Conservation (phyloP, 2,113 vertebrate species). For the Barnardius zonarius region DNA sequence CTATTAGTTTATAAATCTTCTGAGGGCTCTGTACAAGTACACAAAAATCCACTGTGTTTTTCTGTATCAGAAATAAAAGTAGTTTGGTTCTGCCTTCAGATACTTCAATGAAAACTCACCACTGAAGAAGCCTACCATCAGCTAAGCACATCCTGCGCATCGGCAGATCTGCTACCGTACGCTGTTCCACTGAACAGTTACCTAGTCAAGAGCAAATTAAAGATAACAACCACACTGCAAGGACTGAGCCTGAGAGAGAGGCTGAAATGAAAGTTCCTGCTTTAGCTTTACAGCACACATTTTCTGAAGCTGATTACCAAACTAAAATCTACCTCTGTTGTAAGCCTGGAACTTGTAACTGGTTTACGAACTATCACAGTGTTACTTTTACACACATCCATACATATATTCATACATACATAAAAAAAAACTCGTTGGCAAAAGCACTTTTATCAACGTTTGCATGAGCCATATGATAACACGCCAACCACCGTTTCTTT, state of each 20-base stretch:
- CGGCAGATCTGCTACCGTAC: background rate
- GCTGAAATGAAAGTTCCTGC: background rate
- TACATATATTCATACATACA: background rate
- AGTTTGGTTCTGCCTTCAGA: background rate
- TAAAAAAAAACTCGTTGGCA: background rate
- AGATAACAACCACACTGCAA: background rate
- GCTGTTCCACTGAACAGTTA: background rate
- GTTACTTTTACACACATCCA: background rate
- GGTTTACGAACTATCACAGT: background rate
- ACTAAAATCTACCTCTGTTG: background rate
- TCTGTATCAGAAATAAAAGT: background rate
- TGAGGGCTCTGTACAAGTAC: slow-evolving; percentile 17
- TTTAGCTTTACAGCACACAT: background rate
- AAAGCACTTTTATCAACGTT: background rate
- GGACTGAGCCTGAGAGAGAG: background rate
- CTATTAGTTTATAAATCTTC: slow-evolving; percentile 56
- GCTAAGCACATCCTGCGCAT: background rate
- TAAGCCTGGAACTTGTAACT: background rate
- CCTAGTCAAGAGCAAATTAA: background rate
- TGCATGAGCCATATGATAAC: background rate
- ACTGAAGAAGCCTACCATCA: background rate
- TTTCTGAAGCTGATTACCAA: background rate
- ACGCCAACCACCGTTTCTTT: background rate
- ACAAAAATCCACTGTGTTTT: background rate
- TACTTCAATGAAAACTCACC: background rate